Base-by-base conservation (phyloP, 2,888 invertebrate species). In the Drosophila borealis region DNA sequence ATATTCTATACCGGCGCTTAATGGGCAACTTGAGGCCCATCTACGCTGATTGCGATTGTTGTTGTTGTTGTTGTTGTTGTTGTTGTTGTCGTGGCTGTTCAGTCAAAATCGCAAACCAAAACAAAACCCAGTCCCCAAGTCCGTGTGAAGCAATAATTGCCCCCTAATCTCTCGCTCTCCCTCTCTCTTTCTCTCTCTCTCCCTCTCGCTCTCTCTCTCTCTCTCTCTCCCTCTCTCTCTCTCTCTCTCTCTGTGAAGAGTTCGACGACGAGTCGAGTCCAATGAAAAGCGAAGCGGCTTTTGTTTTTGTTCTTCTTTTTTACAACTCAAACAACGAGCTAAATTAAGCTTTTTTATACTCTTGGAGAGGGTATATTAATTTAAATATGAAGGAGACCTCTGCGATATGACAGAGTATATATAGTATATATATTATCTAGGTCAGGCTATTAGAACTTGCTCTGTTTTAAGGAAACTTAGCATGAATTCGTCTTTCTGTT, bases 81-180 rank as follows among this genome's bases (percentile, higher is more conserved):
- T 37, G 10, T 17, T 64, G 44, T 39, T 34, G 44, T 25, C 62
- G 39, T 25, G 46, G 63, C 37, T 54, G 59, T 39, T 81, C 80
- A 79, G 84, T 83, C 89, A 84, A 78, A 65, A 63, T 17, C 21
- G 39, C 36, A 54, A 81, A 67, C 70, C 74, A 78, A 82, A 85
- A 88, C 88, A 85, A 63, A 70, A 70, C 72, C 78, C 65, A 48
- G 49, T 17, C 37, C 42, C 21, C 54, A 60, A 19, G 59, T 68
- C 61, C 87, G 83, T 83, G 83, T 88, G 89, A 83, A 83, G 78
- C 87, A 86, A 85, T 86, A 86, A 86, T 86, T 86, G 89, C 86
- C 86, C 88, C 89, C 86, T 86, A 86, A 86, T 86, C 81, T 88
- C 29, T 8, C 17, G 17, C 2, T 8, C 29, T 29, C 8, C 0